These are phyloP conservation scores for Bryconaethiops microstoma DNA, from an alignment of 2,797 vertebrate genomes.

Conservation along the genomic window DNA sequence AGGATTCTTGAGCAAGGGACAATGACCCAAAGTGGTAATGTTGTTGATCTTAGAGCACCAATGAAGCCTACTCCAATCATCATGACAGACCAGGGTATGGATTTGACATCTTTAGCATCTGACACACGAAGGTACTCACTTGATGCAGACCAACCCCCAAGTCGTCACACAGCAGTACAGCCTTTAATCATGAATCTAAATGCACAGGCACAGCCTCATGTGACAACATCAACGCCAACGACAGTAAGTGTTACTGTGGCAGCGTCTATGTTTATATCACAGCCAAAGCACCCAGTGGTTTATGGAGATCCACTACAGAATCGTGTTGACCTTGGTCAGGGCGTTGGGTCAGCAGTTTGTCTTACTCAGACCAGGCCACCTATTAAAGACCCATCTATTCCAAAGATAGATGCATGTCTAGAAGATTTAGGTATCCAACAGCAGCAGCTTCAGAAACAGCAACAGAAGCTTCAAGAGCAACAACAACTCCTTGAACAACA, in stretches of 20 bases:
- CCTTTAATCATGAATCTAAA: slow-evolving; percentile 97
- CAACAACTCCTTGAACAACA: slow-evolving; percentile 80
- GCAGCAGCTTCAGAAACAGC: slow-evolving; percentile 81
- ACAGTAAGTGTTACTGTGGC: slow-evolving; percentile 90
- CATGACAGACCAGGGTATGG: slow-evolving; percentile 99
- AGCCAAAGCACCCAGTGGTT: slow-evolving; percentile 88
- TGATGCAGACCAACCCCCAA: slow-evolving; percentile 84
- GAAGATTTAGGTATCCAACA: slow-evolving; percentile 84
- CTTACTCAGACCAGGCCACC: slow-evolving; percentile 87
- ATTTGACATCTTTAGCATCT: slow-evolving; percentile 92
- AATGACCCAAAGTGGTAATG: slow-evolving; percentile 76
- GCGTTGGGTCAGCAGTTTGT: slow-evolving; percentile 89
- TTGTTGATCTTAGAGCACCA: slow-evolving; percentile 91
- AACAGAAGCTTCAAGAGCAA: slow-evolving; percentile 77
- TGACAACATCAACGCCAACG: slow-evolving; percentile 85
- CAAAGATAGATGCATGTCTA: slow-evolving; percentile 83
- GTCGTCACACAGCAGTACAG: slow-evolving; percentile 90
- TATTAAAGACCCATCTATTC: slow-evolving; percentile 75
- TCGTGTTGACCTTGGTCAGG: slow-evolving; percentile 93
- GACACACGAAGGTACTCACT: slow-evolving; percentile 92
- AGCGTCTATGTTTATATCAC: slow-evolving; percentile 88
- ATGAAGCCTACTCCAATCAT: slow-evolving; percentile 91
- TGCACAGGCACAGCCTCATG: slow-evolving; percentile 90
- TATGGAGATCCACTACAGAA: slow-evolving; percentile 97
- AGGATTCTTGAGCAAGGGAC: slow-evolving; percentile 84